Base-by-base conservation (phyloP, 2,888 invertebrate genomes). In the Ectropis crepuscularia region DNA sequence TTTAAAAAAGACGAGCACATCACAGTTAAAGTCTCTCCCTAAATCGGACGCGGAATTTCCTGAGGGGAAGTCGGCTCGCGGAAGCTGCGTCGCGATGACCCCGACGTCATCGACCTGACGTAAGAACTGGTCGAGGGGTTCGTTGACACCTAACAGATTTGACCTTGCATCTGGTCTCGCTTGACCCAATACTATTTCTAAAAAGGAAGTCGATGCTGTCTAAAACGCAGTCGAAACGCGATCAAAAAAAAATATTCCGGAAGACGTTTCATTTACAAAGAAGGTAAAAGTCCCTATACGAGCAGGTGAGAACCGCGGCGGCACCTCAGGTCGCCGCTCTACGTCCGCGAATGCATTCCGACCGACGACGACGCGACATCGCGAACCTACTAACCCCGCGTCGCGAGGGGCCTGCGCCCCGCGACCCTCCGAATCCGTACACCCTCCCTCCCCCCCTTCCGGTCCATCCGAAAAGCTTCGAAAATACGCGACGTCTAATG, bases 331-430 rank as follows among this genome's bases (percentile, higher is more conserved):
- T 90, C 88, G 86, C 90, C 87, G 88, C 89, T 90, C 89, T 87
- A 90, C 89, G 89, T 90, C 87, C 91, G 90, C 90, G 91, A 92
- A 92, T 92, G 92, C 92, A 92, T 92, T 90, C 91, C 90, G 89
- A 88, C 91, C 90, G 89, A 86, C 88, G 83, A 84, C 90, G 90
- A 88, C 88, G 89, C 91, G 91, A 90, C 90, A 89, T 89, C 87
- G 90, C 91, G 92, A 90, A 90, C 91, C 91, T 90, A 91, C 91
- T 92, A 91, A 90, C 92, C 90, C 92, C 90, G 90, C 90, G 85
- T 86, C 78, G 87, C 87, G 87, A 88, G 89, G 90, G 90, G 90
- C 87, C 87, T 87, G 88, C 89, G 83, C 89, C 90, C 90, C 89
- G 88, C 90, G 79, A 88, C 89, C 91, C 90, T 87, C 87, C 85